Base-by-base conservation (phyloP, 2,113 vertebrate genomes). In the Crotalus helleri region DNA sequence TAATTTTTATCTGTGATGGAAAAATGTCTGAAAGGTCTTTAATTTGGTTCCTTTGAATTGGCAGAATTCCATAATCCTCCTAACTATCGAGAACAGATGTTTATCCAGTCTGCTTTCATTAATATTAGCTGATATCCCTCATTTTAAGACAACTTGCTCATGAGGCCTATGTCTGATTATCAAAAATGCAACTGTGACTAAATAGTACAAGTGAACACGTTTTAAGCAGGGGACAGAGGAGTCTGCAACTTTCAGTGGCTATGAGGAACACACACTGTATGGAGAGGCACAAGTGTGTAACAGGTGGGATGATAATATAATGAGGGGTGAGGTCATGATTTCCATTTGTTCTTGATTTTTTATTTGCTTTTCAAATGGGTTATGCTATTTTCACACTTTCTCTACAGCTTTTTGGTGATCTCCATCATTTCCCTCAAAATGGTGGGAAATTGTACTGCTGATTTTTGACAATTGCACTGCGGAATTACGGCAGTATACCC, bases 61-160 rank as follows among this genome's bases (percentile, higher is more conserved):
- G 88, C 26, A 85, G 54, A 10, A 85, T 58, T 58, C 39, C 87
- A 49, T 7, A 81, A 44, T 64, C 53, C 4, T 24, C 64, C 58
- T 21, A 90, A 53, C 10, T 8, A 64, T 54, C 23, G 44, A 85
- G 46, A 53, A 90, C 55, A 61, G 55, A 86, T 54, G 49, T 61
- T 93, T 61, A 90, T 10, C 55, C 88, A 90, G 29, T 29, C 46
- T 90, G 74, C 46, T 90, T 93, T 59, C 69, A 61, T 93, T 58
- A 23, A 92, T 59, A 92, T 92, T n/a, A 49, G n/a, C 44, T 86
- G 55, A 90, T 90, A 49, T 59, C 6, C 69, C 55, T 64, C 29
- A 44, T 93, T 93, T 93, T 57, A 93, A 53, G 74, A 53, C 23
- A 61, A 86, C 57, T 90, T 51, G 19, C 4, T 64, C 46, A 21